Evolutionary conservation across 2,888 invertebrate genomes (phyloP).

Genomic region (Syrista parreyssii): DNA sequence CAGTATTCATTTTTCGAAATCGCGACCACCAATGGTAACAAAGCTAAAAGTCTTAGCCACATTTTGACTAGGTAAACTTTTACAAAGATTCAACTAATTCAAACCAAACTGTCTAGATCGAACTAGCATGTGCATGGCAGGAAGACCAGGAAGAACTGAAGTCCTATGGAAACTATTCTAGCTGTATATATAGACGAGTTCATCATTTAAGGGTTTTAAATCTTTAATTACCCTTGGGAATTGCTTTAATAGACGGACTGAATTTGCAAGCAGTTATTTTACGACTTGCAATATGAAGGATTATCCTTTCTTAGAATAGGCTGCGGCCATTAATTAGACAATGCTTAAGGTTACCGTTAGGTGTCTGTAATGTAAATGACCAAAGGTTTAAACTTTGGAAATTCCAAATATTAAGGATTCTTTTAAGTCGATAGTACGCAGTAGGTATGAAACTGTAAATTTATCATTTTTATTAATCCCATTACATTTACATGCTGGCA

Average conservation of each 20-base stretch:
- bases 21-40: slow-evolving; percentile 1
- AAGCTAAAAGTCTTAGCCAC: background rate
- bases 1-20: slow-evolving; percentile 28
- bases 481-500: background rate
- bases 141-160: slow-evolving; percentile 9
- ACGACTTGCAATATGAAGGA: background rate
- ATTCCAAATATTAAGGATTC: background rate
- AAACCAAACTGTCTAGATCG: background rate
- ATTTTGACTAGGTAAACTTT: background rate
- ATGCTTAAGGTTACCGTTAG: background rate
- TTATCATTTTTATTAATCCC: background rate
- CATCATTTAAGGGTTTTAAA: background rate
- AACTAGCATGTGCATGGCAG: background rate
- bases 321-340: background rate
- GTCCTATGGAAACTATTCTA: background rate
- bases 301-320: background rate
- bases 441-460: background rate
- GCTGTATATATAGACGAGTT: slow-evolving; percentile 9
- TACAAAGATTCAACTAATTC: background rate
- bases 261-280: background rate
- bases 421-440: background rate
- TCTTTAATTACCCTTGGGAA: background rate
- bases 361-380: background rate
- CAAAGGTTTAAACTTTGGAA: background rate
- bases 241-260: background rate